A percentile compares a stretch with the other conserved stretches of the same genome.
Evolutionary conservation across 2,797 vertebrate species (phyloP).

Genomic region (Hydrolagus colliei): DNA sequence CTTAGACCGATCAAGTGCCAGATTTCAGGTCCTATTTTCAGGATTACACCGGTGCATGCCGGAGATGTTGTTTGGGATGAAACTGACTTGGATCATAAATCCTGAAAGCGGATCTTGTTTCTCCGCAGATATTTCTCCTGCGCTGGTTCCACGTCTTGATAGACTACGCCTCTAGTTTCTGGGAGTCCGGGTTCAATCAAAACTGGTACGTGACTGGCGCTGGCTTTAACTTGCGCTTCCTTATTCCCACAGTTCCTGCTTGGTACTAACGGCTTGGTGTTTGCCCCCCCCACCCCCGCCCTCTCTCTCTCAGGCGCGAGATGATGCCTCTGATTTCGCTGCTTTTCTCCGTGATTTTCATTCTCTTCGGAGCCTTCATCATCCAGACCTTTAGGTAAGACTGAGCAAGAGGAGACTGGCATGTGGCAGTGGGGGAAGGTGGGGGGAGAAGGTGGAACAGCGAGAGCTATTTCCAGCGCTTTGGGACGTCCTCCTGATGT

Average conservation of each 20-base stretch:
- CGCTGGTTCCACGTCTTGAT: constrained; percentile 74
- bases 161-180: constrained; percentile 73
- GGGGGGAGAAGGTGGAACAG: background rate
- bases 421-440: background rate
- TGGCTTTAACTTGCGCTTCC: background rate
- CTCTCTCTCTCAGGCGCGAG: constrained; percentile 71
- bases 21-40: background rate
- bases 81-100: background rate
- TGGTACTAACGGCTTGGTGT: no score
- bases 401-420: background rate
- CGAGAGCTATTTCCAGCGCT: no score
- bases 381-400: constrained; percentile 89
- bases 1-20: no score
- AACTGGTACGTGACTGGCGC: constrained; percentile 70
- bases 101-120: background rate
- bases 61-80: background rate
- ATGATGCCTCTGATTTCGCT: constrained; percentile 95
- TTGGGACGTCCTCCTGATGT: background rate
- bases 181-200: constrained; percentile 81
- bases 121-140: constrained; percentile 76
- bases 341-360: constrained; percentile 92
- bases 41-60: background rate
- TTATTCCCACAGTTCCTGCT: background rate
- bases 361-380: constrained; percentile 90
- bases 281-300: background rate